Conservation (phyloP, 1,140 invertebrate genomes). For the Drosophila nigrodunni region DNA sequence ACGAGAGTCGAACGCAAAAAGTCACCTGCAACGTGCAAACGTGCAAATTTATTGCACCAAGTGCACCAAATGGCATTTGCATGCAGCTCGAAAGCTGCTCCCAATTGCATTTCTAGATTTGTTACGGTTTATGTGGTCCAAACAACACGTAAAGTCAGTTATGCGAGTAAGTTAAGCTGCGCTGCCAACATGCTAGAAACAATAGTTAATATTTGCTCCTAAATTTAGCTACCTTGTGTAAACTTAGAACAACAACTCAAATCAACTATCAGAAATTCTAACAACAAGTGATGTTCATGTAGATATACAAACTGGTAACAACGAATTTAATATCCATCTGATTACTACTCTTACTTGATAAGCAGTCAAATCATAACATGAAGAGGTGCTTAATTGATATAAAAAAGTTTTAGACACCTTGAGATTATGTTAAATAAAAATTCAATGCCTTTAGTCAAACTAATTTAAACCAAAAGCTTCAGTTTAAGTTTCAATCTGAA, state of each 20-base stretch:
- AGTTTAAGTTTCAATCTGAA: background rate
- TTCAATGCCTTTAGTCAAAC: too few species aligned
- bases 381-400: too few species aligned
- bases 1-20: constrained; percentile 39
- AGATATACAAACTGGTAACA: too few species aligned
- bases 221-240: background rate
- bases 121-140: background rate
- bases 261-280: too few species aligned
- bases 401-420: too few species aligned
- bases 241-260: background rate
- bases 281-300: too few species aligned
- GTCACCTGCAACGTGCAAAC: constrained; percentile 74
- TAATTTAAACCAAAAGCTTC: background rate
- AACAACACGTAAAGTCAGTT: constrained; percentile 4
- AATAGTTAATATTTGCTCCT: background rate
- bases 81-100: constrained; percentile 28
- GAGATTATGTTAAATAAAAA: too few species aligned
- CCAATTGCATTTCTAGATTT: constrained; percentile 8
- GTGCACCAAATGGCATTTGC: constrained; percentile 61
- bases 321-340: too few species aligned
- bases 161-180: background rate
- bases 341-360: too few species aligned
- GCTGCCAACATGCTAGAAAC: background rate
- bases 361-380: too few species aligned
- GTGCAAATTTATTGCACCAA: constrained; percentile 70